phyloP scores from a whole-genome alignment of 2,888 invertebrate genomes.

The Lochmaea crataegi region DNA sequence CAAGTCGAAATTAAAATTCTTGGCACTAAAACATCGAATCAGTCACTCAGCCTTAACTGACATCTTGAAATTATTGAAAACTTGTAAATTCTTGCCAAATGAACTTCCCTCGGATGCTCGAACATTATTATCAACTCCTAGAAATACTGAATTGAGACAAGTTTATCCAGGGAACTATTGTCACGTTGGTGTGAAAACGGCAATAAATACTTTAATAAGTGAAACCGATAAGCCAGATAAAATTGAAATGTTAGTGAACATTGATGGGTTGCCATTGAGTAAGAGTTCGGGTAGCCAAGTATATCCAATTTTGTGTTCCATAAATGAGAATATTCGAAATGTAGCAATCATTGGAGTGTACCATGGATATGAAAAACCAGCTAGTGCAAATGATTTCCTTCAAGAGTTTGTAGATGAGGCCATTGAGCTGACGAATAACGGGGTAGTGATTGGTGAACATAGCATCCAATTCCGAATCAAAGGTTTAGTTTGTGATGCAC shows the following conservation, averaged over 20 bases:
- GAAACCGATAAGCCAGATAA: background rate
- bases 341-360: constrained; percentile 18
- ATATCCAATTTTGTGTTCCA: constrained; percentile 19
- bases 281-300: constrained; percentile 25
- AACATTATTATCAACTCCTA: constrained; percentile 15
- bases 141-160: constrained; percentile 13
- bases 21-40: constrained; percentile 13
- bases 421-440: constrained; percentile 22
- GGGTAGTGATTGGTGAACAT: constrained; percentile 11
- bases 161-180: constrained; percentile 18
- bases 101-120: constrained; percentile 10
- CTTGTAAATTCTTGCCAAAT: background rate
- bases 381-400: constrained; percentile 21
- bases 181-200: constrained; percentile 17
- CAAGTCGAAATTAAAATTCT: background rate
- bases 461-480: constrained; percentile 3
- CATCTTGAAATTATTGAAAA: constrained; percentile 16
- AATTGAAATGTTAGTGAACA: constrained; percentile 13
- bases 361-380: constrained; percentile 23
- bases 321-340: background rate
- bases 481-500: constrained; percentile 22
- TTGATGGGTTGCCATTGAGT: constrained; percentile 17
- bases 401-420: constrained; percentile 19
- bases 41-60: constrained; percentile 13
- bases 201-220: constrained; percentile 13